Evolutionary conservation across 92 coral and sea anemone species (phyloP).

Genomic region (Paragorgia papillata): DNA sequence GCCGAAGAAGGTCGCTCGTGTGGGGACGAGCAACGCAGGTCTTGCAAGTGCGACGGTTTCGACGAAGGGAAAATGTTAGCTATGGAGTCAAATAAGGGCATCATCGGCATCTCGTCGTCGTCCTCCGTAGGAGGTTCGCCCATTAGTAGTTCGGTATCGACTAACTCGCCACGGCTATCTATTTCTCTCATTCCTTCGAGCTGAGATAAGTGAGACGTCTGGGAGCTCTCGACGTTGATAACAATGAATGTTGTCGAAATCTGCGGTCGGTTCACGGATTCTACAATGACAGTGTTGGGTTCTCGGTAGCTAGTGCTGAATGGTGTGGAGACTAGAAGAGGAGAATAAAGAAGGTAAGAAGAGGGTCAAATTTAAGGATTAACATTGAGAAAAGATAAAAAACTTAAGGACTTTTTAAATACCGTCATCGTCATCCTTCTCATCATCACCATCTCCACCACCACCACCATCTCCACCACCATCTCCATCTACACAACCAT

Average conservation of each 20-base stretch:
- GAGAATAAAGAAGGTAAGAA: neutral
- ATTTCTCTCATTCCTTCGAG: conserved; percentile 31
- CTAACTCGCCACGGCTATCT: conserved; percentile 9
- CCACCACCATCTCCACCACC: too few species aligned
- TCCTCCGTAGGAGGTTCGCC: conserved; percentile 40
- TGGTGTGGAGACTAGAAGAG: conserved; percentile 17
- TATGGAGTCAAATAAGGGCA: conserved; percentile 36
- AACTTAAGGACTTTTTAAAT: too few species aligned
- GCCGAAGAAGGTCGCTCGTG: conserved; percentile 41
- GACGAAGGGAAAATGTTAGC: conserved; percentile 17
- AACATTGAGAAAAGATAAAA: too few species aligned
- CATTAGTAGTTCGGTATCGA: conserved; percentile 5
- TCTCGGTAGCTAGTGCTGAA: conserved; percentile 35
- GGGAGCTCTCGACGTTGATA: conserved; percentile 33
- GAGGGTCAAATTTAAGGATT: neutral
- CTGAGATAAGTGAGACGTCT: conserved; percentile 9
- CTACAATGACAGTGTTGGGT: conserved; percentile 27
- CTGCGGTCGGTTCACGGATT: conserved; percentile 22
- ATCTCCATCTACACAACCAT: too few species aligned
- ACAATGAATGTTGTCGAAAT: conserved; percentile 23
- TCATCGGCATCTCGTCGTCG: conserved; percentile 47
- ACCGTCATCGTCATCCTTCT: too few species aligned
- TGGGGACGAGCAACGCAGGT: conserved; percentile 19
- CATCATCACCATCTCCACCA: too few species aligned
- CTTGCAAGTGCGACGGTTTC: conserved; percentile 25